phyloP scores from a whole-genome alignment of 2,113 vertebrate genomes.

The Synchiropus splendidus region DNA sequence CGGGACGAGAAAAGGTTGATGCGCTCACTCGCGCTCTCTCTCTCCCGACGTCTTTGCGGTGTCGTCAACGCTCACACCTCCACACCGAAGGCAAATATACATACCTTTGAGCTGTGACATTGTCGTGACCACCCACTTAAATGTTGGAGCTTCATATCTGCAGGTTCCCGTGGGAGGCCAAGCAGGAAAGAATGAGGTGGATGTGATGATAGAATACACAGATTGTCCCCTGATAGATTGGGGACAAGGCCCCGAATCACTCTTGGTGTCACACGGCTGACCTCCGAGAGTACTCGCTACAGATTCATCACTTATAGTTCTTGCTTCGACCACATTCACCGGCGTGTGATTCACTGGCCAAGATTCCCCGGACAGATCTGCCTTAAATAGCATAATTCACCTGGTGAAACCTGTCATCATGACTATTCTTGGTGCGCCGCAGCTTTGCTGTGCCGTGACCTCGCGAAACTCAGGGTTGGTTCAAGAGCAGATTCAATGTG shows the following conservation, averaged over 20 bases:
- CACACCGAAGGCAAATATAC: conserved; percentile 11
- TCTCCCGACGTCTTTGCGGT: conserved; percentile 32
- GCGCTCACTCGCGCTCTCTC: conserved; percentile 20
- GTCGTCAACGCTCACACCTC: conserved; percentile 10
- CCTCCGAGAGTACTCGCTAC: conserved; percentile 47
- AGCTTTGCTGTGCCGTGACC: conserved; percentile 12
- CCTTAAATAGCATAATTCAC: conserved; percentile 43
- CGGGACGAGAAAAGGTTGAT: conserved; percentile 18
- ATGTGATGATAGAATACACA: conserved; percentile 54
- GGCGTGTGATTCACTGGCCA: conserved; percentile 31
- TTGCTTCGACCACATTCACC: conserved; percentile 25
- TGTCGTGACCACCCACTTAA: conserved; percentile 37
- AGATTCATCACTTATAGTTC: conserved; percentile 50
- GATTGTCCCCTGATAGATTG: conserved; percentile 56
- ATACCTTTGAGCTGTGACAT: conserved; percentile 41
- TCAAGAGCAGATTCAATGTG: too few species aligned
- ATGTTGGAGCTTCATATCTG: conserved; percentile 35
- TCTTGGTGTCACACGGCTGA: conserved; percentile 57
- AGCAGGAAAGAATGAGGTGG: conserved; percentile 14
- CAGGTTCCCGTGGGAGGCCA: conserved; percentile 18
- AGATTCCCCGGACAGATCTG: conserved; percentile 35
- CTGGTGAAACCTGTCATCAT: conserved; percentile 26
- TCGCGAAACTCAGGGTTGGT: not conserved
- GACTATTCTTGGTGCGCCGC: conserved; percentile 8
- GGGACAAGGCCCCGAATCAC: conserved; percentile 54